Evolutionary conservation across 2,113 vertebrate genomes (phyloP).

Genomic region (Pao palembangensis): DNA sequence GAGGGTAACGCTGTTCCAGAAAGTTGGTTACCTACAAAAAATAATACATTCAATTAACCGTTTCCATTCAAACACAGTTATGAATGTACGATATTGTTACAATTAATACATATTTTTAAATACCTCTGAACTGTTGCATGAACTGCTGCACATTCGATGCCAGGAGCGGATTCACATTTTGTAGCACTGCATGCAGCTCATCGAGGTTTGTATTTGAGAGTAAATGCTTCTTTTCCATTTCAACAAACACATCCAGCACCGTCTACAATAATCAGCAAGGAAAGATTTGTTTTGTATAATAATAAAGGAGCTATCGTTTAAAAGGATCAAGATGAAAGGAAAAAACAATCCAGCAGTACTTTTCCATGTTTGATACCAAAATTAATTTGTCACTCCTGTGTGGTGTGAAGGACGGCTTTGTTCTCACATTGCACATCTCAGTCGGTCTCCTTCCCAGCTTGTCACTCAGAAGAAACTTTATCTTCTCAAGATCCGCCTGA

Average conservation of each 20-base stretch:
- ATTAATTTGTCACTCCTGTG: neutral
- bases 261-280: slow-evolving; percentile 54
- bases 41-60: neutral
- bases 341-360: too few relatives aligned
- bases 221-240: slow-evolving; percentile 67
- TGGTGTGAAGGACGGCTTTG: neutral
- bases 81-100: too few relatives aligned
- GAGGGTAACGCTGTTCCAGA: rapidly evolving
- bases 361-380: too few relatives aligned
- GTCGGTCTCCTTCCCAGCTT: slow-evolving; percentile 45
- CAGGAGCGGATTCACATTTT: slow-evolving; percentile 38
- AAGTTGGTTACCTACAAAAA: neutral
- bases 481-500: slow-evolving; percentile 22
- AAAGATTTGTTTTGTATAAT: neutral
- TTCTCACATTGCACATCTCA: slow-evolving; percentile 63
- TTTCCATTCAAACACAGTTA: neutral
- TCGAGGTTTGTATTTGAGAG: slow-evolving; percentile 47
- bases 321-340: neutral
- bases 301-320: neutral
- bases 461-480: slow-evolving; percentile 57
- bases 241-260: slow-evolving; percentile 61
- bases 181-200: slow-evolving; percentile 13
- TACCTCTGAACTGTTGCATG: slow-evolving; percentile 17
- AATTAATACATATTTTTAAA: neutral
- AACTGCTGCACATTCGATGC: slow-evolving; percentile 3